Evolutionary conservation across 2,797 vertebrate species (phyloP).

Genomic region (Hypotaenidia okinawae): DNA sequence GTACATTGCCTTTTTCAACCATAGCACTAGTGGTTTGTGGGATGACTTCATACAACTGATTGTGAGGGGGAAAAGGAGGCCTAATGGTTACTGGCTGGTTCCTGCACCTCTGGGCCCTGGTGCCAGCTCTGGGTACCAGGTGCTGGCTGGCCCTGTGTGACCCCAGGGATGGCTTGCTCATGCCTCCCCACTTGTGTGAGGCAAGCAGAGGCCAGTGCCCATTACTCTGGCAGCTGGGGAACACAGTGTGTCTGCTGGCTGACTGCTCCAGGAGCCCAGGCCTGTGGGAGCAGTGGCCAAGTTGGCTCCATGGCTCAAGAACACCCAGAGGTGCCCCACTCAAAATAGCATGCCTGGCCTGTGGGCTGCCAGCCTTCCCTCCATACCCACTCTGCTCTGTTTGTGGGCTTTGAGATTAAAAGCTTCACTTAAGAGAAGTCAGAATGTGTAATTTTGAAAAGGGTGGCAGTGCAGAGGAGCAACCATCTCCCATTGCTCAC

Average conservation of each 20-base stretch:
- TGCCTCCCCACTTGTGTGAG: background rate
- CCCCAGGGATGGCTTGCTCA: background rate
- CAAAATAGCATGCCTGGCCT: background rate
- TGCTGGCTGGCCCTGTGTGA: background rate
- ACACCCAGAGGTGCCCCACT: background rate
- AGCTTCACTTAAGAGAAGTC: background rate
- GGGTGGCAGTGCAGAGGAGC: background rate
- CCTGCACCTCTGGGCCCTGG: background rate
- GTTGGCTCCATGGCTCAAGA: fast-evolving
- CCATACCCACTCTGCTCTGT: background rate
- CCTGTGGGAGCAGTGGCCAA: fast-evolving
- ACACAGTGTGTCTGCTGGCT: background rate
- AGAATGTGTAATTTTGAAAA: background rate
- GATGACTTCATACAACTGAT: background rate
- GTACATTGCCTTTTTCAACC: background rate
- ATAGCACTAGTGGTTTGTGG: background rate
- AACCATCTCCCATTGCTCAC: background rate
- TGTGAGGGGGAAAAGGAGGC: background rate
- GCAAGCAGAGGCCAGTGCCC: too few species aligned
- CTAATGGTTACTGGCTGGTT: background rate
- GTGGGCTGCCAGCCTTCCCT: background rate
- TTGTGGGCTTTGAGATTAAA: background rate
- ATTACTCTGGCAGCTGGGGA: background rate
- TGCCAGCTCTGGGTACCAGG: too few species aligned
- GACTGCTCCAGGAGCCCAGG: background rate